Base-by-base conservation (phyloP, 2,888 invertebrate species). In the Metallyticus violacea region DNA sequence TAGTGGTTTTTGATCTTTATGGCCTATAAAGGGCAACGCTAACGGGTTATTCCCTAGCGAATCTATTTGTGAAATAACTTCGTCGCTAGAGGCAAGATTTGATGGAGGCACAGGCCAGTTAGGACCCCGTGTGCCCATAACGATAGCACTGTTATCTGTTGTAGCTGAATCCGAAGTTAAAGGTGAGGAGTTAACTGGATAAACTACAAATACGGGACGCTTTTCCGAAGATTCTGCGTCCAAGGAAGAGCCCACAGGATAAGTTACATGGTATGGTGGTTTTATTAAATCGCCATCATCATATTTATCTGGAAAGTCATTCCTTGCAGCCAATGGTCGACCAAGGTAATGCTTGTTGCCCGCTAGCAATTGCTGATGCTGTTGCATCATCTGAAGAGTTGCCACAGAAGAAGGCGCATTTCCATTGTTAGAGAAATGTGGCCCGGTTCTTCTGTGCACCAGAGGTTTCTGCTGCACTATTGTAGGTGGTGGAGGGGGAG, bases 331-430 rank as follows among this genome's bases (percentile, higher is more conserved):
- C 28, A 62, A 25, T 27, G 83, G 83, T 82, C 85, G 78, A 78
- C 85, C 81, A 26, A 79, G 62, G 77, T 28, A n/a, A 26, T 77
- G n/a, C 79, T 28, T 85, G 25, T 25, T 22, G 30, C 77, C 86
- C 40, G 0, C 40, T 15, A 62, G 40, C 81, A 78, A 76, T 6
- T 78, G 84, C 40, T 85, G 87, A 15, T 90, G 91, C 84, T 92
- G 91, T 89, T 95, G 95, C 81, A 95, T 93, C 95, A 95, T 95
- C 91, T 95, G 95, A 62, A 95, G 90, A 0, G 95, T 95, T 15
- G 95, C 93, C 0, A 95, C 93, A 87, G 92, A 92, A 0, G 93
- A 93, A 29, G 93, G 85, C 15, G 79, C 40, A 6, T 26, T 85
- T 62, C 5, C 82, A 26, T 29, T 7, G 29, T 85, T 78, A 25